These are phyloP conservation scores for Megalonaias nervosa DNA, from an alignment of 1,140 invertebrate species.

Conservation along the genomic window DNA sequence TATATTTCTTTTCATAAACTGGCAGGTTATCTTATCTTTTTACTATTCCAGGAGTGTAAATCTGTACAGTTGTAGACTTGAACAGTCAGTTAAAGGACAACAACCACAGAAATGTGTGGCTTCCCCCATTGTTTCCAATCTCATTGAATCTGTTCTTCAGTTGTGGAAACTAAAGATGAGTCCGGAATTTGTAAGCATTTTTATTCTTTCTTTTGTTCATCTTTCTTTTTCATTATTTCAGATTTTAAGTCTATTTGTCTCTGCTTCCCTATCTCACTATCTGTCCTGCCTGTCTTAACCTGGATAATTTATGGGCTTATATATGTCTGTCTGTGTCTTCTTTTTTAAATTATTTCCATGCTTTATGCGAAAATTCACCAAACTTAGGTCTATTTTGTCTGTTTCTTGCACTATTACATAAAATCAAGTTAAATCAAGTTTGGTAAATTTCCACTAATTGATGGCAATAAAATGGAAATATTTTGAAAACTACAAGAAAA, in stretches of 20 bases:
- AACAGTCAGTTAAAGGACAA: conserved; percentile 31
- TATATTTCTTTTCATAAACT: no score
- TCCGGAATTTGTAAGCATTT: conserved; percentile 78
- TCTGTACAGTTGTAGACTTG: conserved; percentile 55
- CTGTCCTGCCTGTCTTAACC: background rate
- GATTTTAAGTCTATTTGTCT: background rate
- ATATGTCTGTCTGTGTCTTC: background rate
- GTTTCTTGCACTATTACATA: no score
- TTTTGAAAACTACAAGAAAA: no score
- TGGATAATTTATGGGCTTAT: conserved; percentile 11
- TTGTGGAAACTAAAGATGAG: conserved; percentile 81
- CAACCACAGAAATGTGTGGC: conserved; percentile 51
- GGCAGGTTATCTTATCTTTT: no score
- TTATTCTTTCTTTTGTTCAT: background rate
- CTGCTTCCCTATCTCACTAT: background rate
- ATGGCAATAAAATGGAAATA: no score
- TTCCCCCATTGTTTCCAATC: conserved; percentile 85
- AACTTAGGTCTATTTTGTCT: no score
- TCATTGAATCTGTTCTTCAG: conserved; percentile 86
- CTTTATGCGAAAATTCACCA: no score
- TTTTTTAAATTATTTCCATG: background rate
- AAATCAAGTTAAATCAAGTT: no score
- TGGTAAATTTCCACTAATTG: no score
- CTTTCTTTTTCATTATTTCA: background rate
- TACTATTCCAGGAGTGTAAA: conserved; percentile 56